Base-by-base conservation (phyloP, 2,888 invertebrate genomes). In the Ormyrus thymus region DNA sequence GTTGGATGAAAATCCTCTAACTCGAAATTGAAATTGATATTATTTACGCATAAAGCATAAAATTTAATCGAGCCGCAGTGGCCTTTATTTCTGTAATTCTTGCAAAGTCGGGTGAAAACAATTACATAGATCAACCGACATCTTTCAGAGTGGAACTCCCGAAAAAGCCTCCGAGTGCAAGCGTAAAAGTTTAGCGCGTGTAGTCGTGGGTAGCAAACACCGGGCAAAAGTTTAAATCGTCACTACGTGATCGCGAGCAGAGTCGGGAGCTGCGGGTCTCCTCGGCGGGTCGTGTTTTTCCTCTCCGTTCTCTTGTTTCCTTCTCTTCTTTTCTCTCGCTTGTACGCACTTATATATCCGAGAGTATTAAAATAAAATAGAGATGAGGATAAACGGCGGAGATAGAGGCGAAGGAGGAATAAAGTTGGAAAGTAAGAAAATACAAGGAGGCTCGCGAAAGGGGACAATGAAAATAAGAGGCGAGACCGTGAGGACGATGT, bases 391-490 rank as follows among this genome's bases (percentile, higher is more conserved):
- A 68, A 59, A 45, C 78, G 56, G 29, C 64, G 51, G 45, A 69
- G 48, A 72, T 61, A 69, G 48, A 48, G 9, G 43, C 69, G 73
- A 71, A 62, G 59, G 55, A 53, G 45, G 15, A 80, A 76, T 77
- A 75, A 76, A 72, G 76, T 80, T 78, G 48, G 73, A 80, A 79
- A 79, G 76, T 65, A 73, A 81, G 79, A 76, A 66, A 76, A 74
- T 66, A 64, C 56, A 51, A 50, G 6, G 11, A 6, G 10, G 46
- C 7, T 10, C 43, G 43, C 15, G 64, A 65, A 43, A 58, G 48
- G 45, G 10, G 56, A 76, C 70, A 64, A 70, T 70, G 70, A 69
- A 69, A 76, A 55, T 69, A 53, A 69, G 50, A 61, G 46, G 53
- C 55, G 15, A 46, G 8, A 48, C 51, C 29, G 55, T 9, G 29